Evolutionary conservation across 2,888 invertebrate genomes (phyloP).

Genomic region (Drosophila anceps): DNA sequence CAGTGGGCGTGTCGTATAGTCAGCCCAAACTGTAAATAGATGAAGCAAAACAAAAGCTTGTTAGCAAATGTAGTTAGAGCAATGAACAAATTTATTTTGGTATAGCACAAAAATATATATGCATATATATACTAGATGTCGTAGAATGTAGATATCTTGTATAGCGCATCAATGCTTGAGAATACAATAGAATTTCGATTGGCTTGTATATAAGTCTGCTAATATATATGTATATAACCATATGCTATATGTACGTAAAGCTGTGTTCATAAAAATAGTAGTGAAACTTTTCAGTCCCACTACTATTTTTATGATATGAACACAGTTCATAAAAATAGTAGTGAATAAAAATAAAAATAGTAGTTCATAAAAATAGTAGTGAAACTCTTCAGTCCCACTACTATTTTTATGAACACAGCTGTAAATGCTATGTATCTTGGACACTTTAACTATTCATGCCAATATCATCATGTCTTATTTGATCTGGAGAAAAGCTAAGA

Average conservation of each 20-base stretch:
- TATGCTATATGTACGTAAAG: not conserved
- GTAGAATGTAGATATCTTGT: not conserved
- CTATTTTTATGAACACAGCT: no score
- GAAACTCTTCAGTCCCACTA: no score
- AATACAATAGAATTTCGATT: not conserved
- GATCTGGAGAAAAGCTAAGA: not conserved
- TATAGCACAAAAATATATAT: not conserved
- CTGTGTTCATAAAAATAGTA: no score
- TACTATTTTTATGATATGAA: no score
- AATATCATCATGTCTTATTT: not conserved
- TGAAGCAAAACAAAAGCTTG: constrained; percentile 14
- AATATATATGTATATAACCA: not conserved
- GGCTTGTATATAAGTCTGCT: not conserved
- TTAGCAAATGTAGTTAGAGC: constrained; percentile 16
- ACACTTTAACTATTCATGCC: no score
- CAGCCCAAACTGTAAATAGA: constrained; percentile 34
- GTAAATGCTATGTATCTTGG: no score
- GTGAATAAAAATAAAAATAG: no score
- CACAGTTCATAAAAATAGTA: no score
- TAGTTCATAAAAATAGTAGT: no score
- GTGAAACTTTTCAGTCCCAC: no score
- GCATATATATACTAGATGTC: not conserved
- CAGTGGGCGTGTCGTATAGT: constrained; percentile 22
- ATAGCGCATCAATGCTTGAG: not conserved
- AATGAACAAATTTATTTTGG: not conserved